These are phyloP conservation scores for Rachycentron canadum DNA, from an alignment of 2,797 vertebrate genomes.

Conservation along the genomic window DNA sequence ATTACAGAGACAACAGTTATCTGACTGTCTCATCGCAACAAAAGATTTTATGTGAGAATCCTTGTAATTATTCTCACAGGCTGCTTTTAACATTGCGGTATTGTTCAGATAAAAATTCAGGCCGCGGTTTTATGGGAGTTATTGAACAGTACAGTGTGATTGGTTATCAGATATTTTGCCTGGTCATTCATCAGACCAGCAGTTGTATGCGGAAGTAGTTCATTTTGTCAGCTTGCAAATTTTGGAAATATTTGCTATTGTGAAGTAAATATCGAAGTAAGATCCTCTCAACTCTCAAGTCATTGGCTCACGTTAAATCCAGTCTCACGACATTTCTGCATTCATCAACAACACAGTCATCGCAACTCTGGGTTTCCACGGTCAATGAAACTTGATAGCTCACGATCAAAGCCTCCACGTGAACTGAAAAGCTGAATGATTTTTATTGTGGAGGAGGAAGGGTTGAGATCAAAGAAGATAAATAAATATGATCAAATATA, in stretches of 20 bases:
- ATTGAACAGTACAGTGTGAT: not conserved
- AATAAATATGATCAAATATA: no score
- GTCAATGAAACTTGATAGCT: no score
- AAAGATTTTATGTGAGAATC: constrained; percentile 40
- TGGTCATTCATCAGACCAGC: not conserved
- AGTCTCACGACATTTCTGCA: no score
- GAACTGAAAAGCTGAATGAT: not conserved
- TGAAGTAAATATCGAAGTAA: not conserved
- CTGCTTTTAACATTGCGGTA: constrained; percentile 13
- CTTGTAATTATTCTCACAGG: constrained; percentile 29
- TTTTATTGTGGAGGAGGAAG: not conserved
- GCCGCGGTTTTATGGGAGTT: not conserved
- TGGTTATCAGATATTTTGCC: not conserved
- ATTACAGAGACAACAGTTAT: constrained; percentile 41
- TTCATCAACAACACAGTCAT: not conserved
- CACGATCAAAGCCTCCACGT: no score
- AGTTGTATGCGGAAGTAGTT: not conserved
- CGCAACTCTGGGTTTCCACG: not conserved
- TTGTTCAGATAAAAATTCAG: not conserved
- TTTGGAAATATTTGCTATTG: not conserved
- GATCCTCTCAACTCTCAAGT: no score
- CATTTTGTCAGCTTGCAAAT: not conserved
- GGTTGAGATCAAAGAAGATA: no score
- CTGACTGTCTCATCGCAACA: constrained; percentile 2
- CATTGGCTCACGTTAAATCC: no score